Conservation (phyloP, 2,113 vertebrate species). For the Bungarus multicinctus region DNA sequence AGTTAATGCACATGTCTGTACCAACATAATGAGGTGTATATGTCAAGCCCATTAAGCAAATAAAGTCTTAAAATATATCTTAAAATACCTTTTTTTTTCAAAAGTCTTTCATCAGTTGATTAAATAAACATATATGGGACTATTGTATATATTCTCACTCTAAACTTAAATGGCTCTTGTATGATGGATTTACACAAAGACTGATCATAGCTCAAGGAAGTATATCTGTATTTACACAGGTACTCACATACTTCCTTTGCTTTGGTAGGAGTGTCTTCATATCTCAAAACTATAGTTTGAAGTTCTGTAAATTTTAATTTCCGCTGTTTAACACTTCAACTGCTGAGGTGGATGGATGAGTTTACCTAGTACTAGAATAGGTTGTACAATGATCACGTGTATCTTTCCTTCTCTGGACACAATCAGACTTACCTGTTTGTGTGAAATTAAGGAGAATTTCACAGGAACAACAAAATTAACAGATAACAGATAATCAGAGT, state of each 20-base stretch:
- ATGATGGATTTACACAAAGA: neutral
- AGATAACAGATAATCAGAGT: no score
- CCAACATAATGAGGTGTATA: neutral
- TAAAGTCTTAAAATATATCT: neutral
- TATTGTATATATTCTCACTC: neutral
- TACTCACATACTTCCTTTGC: slow-evolving; percentile 4
- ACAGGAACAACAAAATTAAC: neutral
- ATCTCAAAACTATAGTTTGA: slow-evolving; percentile 2
- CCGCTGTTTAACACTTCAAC: neutral
- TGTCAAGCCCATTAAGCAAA: neutral
- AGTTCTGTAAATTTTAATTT: slow-evolving; percentile 14
- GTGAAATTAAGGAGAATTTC: neutral
- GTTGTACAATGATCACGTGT: neutral
- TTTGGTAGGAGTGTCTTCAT: neutral
- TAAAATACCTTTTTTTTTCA: neutral
- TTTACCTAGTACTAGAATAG: neutral
- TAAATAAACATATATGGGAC: neutral
- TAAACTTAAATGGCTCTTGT: neutral
- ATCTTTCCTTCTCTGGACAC: neutral
- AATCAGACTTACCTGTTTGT: neutral
- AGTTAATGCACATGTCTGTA: neutral
- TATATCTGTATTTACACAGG: slow-evolving; percentile 12
- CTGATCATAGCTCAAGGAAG: neutral
- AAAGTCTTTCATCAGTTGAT: neutral
- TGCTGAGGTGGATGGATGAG: neutral